Base-by-base conservation (phyloP, 2,797 vertebrate species). In the Valencia hispanica region DNA sequence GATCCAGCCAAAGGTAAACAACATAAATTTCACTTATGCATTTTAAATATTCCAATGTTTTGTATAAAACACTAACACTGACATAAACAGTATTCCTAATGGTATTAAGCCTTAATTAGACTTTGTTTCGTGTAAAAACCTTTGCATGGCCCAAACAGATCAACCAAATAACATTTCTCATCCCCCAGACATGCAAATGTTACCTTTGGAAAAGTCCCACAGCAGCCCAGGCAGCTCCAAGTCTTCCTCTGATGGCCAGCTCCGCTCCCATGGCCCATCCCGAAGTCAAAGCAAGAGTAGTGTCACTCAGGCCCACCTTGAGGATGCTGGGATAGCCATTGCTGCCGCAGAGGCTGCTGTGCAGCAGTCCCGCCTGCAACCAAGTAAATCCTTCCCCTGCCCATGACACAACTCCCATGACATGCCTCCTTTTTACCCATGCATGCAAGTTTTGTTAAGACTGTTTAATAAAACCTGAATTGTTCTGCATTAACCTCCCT, bases 201-300 rank as follows among this genome's bases (percentile, higher is more conserved):
- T 97, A 83, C 97, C 98, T 90, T 96, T 99, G 93, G 98, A 99
- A 95, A 99, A 99, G 96, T 99, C 98, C 70, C 98, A 99, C 93
- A 99, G 98, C 94, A 99, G 98, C 86, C 98, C 98, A 0, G 97
- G 97, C 86, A 99, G 98, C 92, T 99, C 98, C 86, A 99, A 99
- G 87, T 99, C 98, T 73, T 99, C 98, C 55, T 99, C 98, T 0
- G 98, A 99, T 85, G 98, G 97, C 88, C 98, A 99, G 65, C 95
- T 99, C 41, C 98, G 98, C 77, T 99, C 98, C 70, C 98, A 99
- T 0, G 98, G 98, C 84, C 98, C 98, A 0, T 99, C 98, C 0
- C 96, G 98, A 91, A 99, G 98, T 94, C 98, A 99, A 95, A 99
- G 98, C 96, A 99, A 99, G 95, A 97, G 96, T 95, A 99, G 98